These are phyloP conservation scores for Drosophila athabasca DNA, from an alignment of 1,140 invertebrate species.

Conservation along the genomic window DNA sequence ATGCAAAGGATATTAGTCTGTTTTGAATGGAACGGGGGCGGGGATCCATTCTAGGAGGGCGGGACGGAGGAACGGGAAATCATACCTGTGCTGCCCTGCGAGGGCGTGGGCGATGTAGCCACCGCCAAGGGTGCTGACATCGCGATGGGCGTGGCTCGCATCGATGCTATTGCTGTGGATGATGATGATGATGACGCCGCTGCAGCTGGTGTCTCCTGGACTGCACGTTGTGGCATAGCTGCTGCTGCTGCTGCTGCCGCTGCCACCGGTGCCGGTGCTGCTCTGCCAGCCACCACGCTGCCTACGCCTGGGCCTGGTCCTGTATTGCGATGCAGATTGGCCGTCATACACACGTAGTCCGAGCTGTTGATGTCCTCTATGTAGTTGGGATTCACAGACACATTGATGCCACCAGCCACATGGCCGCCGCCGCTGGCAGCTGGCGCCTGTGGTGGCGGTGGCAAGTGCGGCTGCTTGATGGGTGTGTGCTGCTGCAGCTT, in stretches of 20 bases:
- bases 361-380: constrained; percentile 88
- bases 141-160: constrained; percentile 67
- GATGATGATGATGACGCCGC: constrained; percentile 36
- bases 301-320: constrained; percentile 4
- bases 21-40: no score
- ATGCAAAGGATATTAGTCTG: no score
- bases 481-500: constrained; percentile 74
- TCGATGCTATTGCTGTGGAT: constrained; percentile 28
- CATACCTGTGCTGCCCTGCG: constrained; percentile 77
- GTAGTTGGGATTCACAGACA: constrained; percentile 81
- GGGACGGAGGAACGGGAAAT: no score
- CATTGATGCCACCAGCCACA: constrained; percentile 60
- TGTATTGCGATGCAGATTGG: constrained; percentile 84
- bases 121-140: constrained; percentile 63
- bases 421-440: constrained; percentile 7
- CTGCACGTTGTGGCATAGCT: constrained; percentile 31
- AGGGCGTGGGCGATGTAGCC: constrained; percentile 80
- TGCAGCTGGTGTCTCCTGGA: constrained; percentile 25
- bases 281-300: constrained; percentile 21
- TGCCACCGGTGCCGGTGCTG: constrained; percentile 12
- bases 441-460: constrained; percentile 40
- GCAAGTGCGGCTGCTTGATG: constrained; percentile 42
- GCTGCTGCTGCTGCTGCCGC: constrained; percentile 13
- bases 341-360: constrained; percentile 90
- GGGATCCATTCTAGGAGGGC: no score